phyloP scores from a whole-genome alignment of 2,113 vertebrate genomes.

The Okapia johnstoni region DNA sequence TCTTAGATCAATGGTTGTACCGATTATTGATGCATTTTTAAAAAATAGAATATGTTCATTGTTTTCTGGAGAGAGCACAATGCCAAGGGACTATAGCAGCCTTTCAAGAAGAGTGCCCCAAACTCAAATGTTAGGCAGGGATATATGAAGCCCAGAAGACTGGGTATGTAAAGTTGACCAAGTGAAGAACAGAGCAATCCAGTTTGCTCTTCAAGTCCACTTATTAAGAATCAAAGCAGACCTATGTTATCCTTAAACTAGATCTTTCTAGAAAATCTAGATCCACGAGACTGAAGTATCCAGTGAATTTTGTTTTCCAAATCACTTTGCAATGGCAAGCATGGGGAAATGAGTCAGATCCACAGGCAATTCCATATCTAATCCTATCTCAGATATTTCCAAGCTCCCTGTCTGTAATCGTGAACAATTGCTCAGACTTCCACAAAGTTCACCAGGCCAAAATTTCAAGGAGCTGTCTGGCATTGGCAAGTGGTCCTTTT shows the following conservation, averaged over 20 bases:
- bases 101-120: not conserved
- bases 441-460: not conserved
- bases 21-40: not conserved
- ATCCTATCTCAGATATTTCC: not conserved
- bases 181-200: not conserved
- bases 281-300: not conserved
- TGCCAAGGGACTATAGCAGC: not conserved
- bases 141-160: not conserved
- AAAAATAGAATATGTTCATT: not conserved
- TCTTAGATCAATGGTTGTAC: not conserved
- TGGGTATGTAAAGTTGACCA: not conserved
- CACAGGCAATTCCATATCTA: not conserved
- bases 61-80: not conserved
- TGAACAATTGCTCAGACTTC: not conserved
- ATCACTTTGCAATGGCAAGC: not conserved
- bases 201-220: not conserved
- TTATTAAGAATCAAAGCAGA: not conserved
- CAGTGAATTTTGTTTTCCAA: not conserved
- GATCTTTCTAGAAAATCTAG: not conserved
- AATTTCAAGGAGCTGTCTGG: not conserved
- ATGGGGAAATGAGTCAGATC: not conserved
- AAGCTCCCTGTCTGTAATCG: not conserved
- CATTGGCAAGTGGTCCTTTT: not conserved
- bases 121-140: not conserved
- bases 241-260: not conserved